Conservation (phyloP, 2,797 vertebrate species). For the Otus scops region DNA sequence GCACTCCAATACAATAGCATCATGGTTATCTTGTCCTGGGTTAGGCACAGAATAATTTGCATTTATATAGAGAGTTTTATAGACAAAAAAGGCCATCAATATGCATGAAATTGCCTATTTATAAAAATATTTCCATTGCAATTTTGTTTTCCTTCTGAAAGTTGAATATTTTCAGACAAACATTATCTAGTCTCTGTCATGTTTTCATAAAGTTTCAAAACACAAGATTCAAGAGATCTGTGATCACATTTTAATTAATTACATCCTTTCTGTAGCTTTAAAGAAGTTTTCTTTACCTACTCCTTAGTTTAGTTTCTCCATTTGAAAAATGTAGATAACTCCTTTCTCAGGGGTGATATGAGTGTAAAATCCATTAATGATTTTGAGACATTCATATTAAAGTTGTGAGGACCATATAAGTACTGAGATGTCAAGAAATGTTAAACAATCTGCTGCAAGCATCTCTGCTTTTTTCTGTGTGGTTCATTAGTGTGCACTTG, state of each 20-base stretch:
- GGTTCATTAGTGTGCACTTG: background rate
- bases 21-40: background rate
- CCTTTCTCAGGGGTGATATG: background rate
- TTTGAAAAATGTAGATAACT: background rate
- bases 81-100: background rate
- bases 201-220: background rate
- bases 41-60: background rate
- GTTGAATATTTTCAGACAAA: background rate
- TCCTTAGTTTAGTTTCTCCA: background rate
- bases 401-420: background rate
- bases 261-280: background rate
- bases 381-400: background rate
- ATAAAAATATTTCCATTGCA: background rate
- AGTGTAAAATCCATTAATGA: background rate
- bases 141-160: background rate
- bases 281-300: background rate
- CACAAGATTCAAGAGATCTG: background rate
- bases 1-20: background rate
- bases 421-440: background rate
- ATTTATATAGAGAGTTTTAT: background rate
- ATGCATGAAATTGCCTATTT: background rate
- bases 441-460: background rate
- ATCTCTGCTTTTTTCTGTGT: background rate
- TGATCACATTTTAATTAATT: background rate
- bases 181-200: background rate